Evolutionary conservation across 2,888 invertebrate genomes (phyloP), one percentile per base, ranked within the genome.

Genomic region (Drosophila rellima): DNA sequence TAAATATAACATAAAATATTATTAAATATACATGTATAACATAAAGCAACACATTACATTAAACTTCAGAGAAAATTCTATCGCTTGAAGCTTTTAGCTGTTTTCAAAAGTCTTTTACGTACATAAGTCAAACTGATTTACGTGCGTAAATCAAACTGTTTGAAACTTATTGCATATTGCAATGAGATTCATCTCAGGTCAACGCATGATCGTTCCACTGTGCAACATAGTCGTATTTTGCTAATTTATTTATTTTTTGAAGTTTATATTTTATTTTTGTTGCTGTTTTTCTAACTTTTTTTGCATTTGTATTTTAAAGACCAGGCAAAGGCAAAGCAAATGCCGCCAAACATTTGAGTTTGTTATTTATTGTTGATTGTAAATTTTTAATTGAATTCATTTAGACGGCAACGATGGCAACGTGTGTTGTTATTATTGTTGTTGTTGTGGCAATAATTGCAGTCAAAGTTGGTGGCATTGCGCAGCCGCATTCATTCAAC

Each of bases 321-420:
- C 51, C 47, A 54, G 55, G 57, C 54, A 40, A 71, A 70, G 50
- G 55, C 67, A 78, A 74, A 61, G 56, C 45, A 60, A 84, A 83
- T 70, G 80, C 69, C 69, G 79, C 82, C 72, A 59, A 74, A 57
- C 71, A 51, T 29, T 72, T 42, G 62, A 52, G 66, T 71, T 54
- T 40, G 68, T 81, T 81, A 81, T 84, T 87, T 87, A 84, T 82
- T 73, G 74, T 80, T 70, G 69, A 78, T 74, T 78, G 80, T 77
- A 80, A 65, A 77, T 88, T 85, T 84, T 85, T 85, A 85, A 88
- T 85, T 86, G 80, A 88, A 83, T 88, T 82, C 72, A 75, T 73
- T 81, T 70, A 52, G 61, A 63, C 63, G 59, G 37, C 51, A 72
- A 68, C 75, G 59, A 65, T 52, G 47, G 39, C 26, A 51, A 61